phyloP scores from a whole-genome alignment of 2,113 vertebrate species.

The Ailuropoda melanoleuca region DNA sequence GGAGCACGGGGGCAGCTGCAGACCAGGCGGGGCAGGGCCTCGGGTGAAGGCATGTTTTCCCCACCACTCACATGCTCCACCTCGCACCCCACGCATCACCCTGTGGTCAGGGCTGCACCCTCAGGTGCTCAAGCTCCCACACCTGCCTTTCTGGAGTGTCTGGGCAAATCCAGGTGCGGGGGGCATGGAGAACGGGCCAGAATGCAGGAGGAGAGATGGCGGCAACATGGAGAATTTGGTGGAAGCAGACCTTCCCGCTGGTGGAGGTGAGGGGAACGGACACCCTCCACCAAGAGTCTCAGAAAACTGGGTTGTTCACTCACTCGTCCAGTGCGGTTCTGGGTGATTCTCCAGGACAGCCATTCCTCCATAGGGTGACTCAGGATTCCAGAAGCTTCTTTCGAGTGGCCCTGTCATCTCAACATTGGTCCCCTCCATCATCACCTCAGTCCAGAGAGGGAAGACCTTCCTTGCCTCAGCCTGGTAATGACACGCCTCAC shows the following conservation, averaged over 20 bases:
- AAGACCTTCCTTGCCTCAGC: not conserved
- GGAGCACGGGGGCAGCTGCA: rapidly evolving
- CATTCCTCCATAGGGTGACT: too few relatives aligned
- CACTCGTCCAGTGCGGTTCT: rapidly evolving
- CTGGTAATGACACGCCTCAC: not conserved
- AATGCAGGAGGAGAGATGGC: not conserved
- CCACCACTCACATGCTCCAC: not conserved
- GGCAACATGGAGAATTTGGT: not conserved
- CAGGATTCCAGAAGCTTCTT: not conserved
- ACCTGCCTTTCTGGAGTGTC: not conserved
- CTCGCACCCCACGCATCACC: too few relatives aligned
- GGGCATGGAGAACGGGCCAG: not conserved
- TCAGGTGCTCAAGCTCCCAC: not conserved
- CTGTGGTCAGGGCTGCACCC: not conserved
- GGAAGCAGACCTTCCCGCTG: not conserved
- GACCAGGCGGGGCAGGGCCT: not conserved
- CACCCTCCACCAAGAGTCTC: not conserved
- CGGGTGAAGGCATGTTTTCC: not conserved
- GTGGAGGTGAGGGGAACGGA: rapidly evolving
- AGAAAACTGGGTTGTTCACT: not conserved
- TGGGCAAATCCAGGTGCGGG: not conserved
- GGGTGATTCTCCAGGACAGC: not conserved
- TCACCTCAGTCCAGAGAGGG: too few relatives aligned
- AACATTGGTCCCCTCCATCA: too few relatives aligned
- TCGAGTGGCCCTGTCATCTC: not conserved